Base-by-base conservation (phyloP, 1,140 invertebrate species). In the roundworm (Caenorhabditis elegans) region DNA sequence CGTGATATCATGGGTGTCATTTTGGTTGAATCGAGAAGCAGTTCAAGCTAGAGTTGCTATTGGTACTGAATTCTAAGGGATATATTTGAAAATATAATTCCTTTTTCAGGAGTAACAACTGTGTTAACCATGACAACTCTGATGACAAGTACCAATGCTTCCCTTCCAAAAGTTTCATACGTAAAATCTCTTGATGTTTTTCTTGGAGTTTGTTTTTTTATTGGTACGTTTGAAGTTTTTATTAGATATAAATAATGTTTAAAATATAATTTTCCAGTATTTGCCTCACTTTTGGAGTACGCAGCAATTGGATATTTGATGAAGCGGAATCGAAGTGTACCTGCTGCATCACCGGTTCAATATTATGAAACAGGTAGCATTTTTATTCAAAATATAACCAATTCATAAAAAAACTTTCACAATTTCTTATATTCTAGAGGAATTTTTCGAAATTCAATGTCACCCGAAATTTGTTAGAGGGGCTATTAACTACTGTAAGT, bases 31-130 rank as follows among this genome's bases (percentile, higher is more conserved):
- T 92, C 80, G 95, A 90, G 96, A 96, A 91, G 96, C 96, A 86
- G 97, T 96, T 83, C 96, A 96, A 85, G 96, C 96, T 87, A 93
- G 96, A 91, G 96, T 98, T 85, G 94, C 96, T 86, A 93, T 98
- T 88, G 96, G 96, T 88, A 46, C 49, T 53, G 85, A 2, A 11
- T 36, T 22, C 17, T 6, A 43, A 5, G 0, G 3, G 5, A 13
- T 43, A 79, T 79, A 17, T 13, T 65, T 65, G 8, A 65, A 15
- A 4, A 13, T 5, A 46, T 17, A 26, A 11, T 8, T 22, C n/a
- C n/a, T n/a, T 55, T 34, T 84, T 39, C 60, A 85, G 80, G 89
- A 13, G 86, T 87, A 10, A 86, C 86, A 11, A 86, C 86, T 22
- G 86, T 90, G 13, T 79, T 90, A 10, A 90, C 89, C 36, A 90